Evolutionary conservation across 2,113 vertebrate genomes (phyloP).

Genomic region (Oriolus oriolus): DNA sequence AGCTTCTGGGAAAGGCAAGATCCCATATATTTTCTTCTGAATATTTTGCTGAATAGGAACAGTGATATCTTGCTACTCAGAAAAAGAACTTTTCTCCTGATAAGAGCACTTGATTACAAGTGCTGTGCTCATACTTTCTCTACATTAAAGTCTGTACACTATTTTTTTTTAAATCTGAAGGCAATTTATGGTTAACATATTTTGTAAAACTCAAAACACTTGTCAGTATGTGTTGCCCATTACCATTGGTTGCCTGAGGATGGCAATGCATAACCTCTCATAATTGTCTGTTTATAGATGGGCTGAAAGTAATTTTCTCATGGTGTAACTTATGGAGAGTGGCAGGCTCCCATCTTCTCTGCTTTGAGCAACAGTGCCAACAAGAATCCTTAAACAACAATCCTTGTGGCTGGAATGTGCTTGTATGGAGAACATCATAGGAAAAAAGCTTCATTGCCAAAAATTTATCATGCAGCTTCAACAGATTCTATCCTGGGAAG

Average conservation of each 20-base stretch:
- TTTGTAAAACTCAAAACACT: neutral
- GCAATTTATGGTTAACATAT: neutral
- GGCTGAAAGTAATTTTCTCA: conserved; percentile 20
- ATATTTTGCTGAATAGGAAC: neutral
- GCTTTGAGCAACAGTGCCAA: neutral
- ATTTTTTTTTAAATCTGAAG: neutral
- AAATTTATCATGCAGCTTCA: neutral
- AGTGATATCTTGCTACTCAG: neutral
- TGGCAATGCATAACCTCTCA: neutral
- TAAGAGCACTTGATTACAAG: neutral
- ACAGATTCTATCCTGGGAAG: neutral
- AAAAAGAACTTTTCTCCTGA: neutral
- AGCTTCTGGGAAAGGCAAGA: neutral
- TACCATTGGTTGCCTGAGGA: neutral
- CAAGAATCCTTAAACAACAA: neutral
- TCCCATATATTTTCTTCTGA: neutral
- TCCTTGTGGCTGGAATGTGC: neutral
- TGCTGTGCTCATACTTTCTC: neutral
- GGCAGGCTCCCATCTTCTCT: neutral
- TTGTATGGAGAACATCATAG: neutral
- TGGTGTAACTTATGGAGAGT: neutral
- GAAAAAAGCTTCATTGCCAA: neutral
- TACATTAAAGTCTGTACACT: neutral
- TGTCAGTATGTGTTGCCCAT: neutral
- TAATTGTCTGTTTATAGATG: neutral